phyloP scores from a whole-genome alignment of 92 coral and sea anemone species.

The Micromussa lordhowensis region DNA sequence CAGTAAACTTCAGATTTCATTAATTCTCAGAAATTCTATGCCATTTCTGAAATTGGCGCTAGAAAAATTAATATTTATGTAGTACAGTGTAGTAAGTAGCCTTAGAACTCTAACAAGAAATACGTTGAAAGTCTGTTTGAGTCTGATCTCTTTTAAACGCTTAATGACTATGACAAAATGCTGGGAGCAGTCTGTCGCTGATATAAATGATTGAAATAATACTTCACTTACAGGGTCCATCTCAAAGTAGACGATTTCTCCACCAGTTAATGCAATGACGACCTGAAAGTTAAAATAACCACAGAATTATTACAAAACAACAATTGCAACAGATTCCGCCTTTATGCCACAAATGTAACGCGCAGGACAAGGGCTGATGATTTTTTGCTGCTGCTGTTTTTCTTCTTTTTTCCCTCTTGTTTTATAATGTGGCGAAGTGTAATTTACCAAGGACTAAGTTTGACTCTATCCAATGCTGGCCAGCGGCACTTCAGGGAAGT shows the following conservation, averaged over 20 bases:
- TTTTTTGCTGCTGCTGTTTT: not conserved
- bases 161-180: not conserved
- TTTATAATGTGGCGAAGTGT: no score
- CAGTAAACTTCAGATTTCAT: not conserved
- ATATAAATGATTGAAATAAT: not conserved
- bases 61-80: no score
- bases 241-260: slow-evolving; percentile 85
- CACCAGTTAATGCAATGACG: slow-evolving; percentile 97
- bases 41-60: not conserved
- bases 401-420: no score
- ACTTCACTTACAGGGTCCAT: slow-evolving; percentile 63
- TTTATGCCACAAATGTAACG: not conserved
- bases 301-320: not conserved
- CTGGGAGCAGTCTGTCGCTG: not conserved
- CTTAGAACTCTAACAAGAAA: not conserved
- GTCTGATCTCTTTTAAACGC: not conserved
- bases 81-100: not conserved
- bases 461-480: no score
- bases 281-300: slow-evolving; percentile 54
- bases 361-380: not conserved
- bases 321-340: not conserved
- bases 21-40: not conserved
- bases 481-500: no score
- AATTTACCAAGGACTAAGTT: no score
- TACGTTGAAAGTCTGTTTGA: not conserved